Evolutionary conservation across 2,113 vertebrate species (phyloP).

Genomic region (Indicator maculatus): DNA sequence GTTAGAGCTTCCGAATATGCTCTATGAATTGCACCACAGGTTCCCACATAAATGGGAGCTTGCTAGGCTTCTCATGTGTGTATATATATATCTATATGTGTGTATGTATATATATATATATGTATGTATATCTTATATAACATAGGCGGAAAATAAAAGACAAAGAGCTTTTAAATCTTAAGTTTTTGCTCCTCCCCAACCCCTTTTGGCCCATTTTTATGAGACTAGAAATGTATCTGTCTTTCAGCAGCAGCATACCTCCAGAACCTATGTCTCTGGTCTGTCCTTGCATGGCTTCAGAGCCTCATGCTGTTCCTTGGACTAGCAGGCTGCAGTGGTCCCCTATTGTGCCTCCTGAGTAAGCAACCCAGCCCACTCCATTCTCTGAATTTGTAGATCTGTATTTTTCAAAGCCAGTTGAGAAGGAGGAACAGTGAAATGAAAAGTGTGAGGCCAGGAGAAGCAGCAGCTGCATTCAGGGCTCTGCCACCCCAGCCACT

Average conservation of each 20-base stretch:
- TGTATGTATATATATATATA: too few species aligned
- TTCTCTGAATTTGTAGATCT: not conserved
- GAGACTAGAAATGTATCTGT: not conserved
- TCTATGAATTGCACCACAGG: not conserved
- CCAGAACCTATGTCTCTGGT: not conserved
- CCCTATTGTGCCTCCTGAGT: not conserved
- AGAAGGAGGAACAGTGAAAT: not conserved
- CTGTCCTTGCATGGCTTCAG: rapidly evolving
- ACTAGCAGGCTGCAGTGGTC: not conserved
- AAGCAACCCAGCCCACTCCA: not conserved
- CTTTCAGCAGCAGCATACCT: not conserved
- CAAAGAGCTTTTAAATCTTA: not conserved
- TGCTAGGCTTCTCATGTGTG: not conserved
- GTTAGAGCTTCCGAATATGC: not conserved
- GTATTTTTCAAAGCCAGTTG: not conserved
- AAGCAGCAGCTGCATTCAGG: not conserved
- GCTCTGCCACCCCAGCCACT: not conserved
- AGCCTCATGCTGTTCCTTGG: not conserved
- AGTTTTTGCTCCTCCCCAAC: not conserved
- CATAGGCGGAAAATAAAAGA: not conserved
- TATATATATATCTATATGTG: too few species aligned
- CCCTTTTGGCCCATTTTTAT: not conserved
- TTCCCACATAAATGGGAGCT: not conserved
- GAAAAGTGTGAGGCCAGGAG: not conserved
- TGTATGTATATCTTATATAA: not conserved